A percentile compares a stretch with the other conserved stretches of the same genome.
phyloP scores from a whole-genome alignment of 1,140 invertebrate genomes.

The Wiebesia pumilae region DNA sequence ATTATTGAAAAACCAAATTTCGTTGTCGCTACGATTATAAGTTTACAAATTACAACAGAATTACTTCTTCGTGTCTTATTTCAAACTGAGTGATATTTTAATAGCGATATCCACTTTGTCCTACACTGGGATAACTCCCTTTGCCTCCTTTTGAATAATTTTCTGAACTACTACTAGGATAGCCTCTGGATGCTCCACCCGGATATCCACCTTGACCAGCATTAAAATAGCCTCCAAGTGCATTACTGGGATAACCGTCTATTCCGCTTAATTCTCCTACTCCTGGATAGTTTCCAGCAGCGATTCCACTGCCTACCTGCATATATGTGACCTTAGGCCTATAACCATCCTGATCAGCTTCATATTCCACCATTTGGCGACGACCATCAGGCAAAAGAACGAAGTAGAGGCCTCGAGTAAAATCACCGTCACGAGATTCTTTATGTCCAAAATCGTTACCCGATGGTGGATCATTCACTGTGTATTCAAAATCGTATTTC shows the following conservation, averaged over 20 bases:
- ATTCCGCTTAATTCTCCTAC: conserved; percentile 27
- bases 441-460: conserved; percentile 70
- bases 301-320: conserved; percentile 79
- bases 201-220: conserved; percentile 23
- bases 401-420: conserved; percentile 69
- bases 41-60: background rate
- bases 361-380: conserved; percentile 72
- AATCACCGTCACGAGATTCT: conserved; percentile 69
- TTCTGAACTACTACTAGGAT: background rate
- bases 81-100: background rate
- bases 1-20: background rate
- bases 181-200: conserved; percentile 59
- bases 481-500: conserved; percentile 73
- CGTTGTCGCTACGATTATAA: background rate
- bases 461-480: conserved; percentile 68
- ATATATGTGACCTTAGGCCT: conserved; percentile 75
- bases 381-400: conserved; percentile 73
- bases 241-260: background rate
- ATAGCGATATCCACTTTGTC: conserved; percentile 52
- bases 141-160: conserved; percentile 20
- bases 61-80: background rate
- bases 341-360: conserved; percentile 71
- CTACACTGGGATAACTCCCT: conserved; percentile 36
- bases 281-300: conserved; percentile 53
- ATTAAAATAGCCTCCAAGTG: no score